Base-by-base conservation (phyloP, 2,797 vertebrate genomes). In the Sebastes itinus region DNA sequence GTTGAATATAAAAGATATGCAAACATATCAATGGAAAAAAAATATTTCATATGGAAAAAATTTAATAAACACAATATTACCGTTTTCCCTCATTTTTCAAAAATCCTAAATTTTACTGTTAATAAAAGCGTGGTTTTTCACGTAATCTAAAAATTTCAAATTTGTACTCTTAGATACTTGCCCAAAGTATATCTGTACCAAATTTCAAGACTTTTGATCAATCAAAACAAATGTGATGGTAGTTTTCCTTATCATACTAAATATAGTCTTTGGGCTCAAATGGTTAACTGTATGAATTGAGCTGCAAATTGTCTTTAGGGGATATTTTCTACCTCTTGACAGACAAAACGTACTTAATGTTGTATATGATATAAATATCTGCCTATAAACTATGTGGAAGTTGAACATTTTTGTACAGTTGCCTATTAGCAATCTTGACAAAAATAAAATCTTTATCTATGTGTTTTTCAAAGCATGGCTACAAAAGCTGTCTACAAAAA, bases 81-180 rank as follows among this genome's bases (percentile, higher is more conserved):
- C 11, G 11, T 2, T 35, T 35, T 35, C 4, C 33, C 33, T 4
- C 3, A 49, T 49, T 49, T 49, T 49, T 49, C 42, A 20, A 49
- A 49, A 4, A 49, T 18, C 18, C 0, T 49, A 0, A 18, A 0
- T 49, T 20, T 49, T 0, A 7, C 46, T 49, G 0, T 49, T 46
- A 18, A 18, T 46, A 46, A 46, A 46, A 46, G 42, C 0, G 42
- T 8, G 42, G 0, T 8, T 49, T 49, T 49, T 20, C 46, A 49
- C 16, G 1, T 49, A 18, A 49, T 49, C 18, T 49, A 49, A 20
- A 49, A 49, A 7, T 18, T 0, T 49, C 1, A 49, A 49, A 4
- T 0, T 1, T 49, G 0, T 8, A 18, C 18, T 18, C 0, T 49
- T 49, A 49, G 18, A 49, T 20, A 20, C 1, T 20, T 0, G 46